phyloP scores from a whole-genome alignment of 2,113 vertebrate genomes.

The Sitta europaea region DNA sequence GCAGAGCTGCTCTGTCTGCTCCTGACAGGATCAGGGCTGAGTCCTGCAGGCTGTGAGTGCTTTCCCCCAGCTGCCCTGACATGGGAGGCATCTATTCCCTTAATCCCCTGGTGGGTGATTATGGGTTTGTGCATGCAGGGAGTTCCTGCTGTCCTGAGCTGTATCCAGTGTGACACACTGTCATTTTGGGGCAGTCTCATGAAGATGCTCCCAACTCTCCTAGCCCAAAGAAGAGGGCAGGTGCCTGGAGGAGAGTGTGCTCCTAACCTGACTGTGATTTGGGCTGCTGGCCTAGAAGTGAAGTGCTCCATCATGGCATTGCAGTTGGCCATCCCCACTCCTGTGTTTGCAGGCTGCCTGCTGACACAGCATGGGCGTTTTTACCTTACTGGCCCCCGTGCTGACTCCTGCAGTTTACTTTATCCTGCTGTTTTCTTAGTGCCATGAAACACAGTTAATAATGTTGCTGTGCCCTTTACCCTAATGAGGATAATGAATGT shows the following conservation, averaged over 20 bases:
- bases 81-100: neutral
- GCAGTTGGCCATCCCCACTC: neutral
- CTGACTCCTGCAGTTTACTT: neutral
- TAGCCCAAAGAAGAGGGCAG: neutral
- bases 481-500: neutral
- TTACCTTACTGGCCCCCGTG: neutral
- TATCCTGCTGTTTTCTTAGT: neutral
- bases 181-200: neutral
- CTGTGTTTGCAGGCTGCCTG: neutral
- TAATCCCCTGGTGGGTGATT: neutral
- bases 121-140: neutral
- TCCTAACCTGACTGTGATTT: neutral
- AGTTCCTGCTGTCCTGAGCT: neutral
- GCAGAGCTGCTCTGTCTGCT: neutral
- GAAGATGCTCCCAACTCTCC: neutral
- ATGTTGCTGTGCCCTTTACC: neutral
- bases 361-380: neutral
- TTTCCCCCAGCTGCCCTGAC: neutral
- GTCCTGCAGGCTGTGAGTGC: neutral
- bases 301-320: neutral
- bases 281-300: neutral
- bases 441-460: neutral
- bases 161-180: accelerated
- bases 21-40: accelerated
- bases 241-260: neutral